Evolutionary conservation across 2,113 vertebrate species (phyloP), one percentile per base, ranked within the genome.

Genomic region (Bostrychus sinensis): DNA sequence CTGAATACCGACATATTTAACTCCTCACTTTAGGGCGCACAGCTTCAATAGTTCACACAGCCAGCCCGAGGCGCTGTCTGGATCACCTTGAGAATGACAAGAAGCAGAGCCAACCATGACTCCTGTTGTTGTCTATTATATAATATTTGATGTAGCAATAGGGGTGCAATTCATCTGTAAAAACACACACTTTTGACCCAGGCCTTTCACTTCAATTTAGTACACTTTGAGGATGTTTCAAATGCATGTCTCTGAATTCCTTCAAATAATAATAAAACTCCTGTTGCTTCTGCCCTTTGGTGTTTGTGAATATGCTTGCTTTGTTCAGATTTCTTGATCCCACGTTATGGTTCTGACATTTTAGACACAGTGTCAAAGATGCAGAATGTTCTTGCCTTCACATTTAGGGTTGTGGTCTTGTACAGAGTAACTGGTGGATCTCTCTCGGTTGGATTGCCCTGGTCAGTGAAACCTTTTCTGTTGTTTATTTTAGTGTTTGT

Each of bases 71-170:
- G 60, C 28, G 43, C 46, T 53, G 17, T 37, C 56, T n/a, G 0
- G 23, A 51, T 77, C 32, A 69, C 67, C 55, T 65, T 79, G 54
- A 60, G 41, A 69, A 20, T 37, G 16, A 75, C 79, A 67, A 57
- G 16, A 58, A 61, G 69, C 65, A 19, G 14, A 1, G 5, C 20
- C 17, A 11, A 9, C 42, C 45, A n/a, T 23, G 13, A 48, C 61
- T 73, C 13, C 25, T 7, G 63, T 37, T 41, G 14, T 61, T 37
- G 62, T 72, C 58, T 56, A 17, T 56, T 19, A 57, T 25, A 37
- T 57, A 59, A 78, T 72, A 72, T 68, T 86, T 73, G 51, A 23
- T 45, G 12, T 9, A 34, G 53, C 38, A 45, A 30, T 43, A 12
- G 19, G 38, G 30, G 26, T 46, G n/a, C 20, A 56, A 55, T 55